These are phyloP conservation scores for Campopleginae sp. DNA, from an alignment of 2,888 invertebrate species.

Conservation along the genomic window DNA sequence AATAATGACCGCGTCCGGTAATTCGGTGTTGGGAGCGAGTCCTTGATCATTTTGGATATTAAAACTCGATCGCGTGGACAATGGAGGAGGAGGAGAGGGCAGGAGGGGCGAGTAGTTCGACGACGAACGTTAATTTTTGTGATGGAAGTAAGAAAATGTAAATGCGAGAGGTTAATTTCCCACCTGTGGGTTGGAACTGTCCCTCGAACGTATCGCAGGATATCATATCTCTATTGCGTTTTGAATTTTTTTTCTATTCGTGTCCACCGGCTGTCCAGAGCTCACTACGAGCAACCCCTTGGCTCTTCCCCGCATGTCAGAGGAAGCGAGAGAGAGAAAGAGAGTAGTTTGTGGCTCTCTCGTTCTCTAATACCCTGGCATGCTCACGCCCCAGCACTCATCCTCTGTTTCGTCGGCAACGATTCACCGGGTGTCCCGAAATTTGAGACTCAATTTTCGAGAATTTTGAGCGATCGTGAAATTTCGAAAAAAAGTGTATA, in stretches of 20 bases:
- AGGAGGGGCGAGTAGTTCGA: neutral
- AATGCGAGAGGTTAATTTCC: slow-evolving; percentile 23
- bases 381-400: slow-evolving; percentile 37
- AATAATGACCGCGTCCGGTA: neutral
- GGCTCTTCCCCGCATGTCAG: slow-evolving; percentile 32
- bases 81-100: neutral
- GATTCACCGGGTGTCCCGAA: neutral
- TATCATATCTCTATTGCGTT: slow-evolving; percentile 55
- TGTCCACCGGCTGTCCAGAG: slow-evolving; percentile 39
- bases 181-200: slow-evolving; percentile 51
- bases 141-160: slow-evolving; percentile 16
- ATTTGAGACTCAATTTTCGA: neutral
- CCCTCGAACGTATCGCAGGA: slow-evolving; percentile 51
- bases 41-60: neutral
- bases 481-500: neutral
- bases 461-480: neutral
- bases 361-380: slow-evolving; percentile 11
- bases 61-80: neutral
- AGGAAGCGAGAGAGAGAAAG: neutral
- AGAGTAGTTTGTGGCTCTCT: neutral
- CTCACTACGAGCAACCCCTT: slow-evolving; percentile 29
- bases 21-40: neutral
- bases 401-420: neutral
- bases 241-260: slow-evolving; percentile 1
- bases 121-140: slow-evolving; percentile 5